Evolutionary conservation across 2,888 invertebrate species (phyloP), one percentile per base, ranked within the genome.

Genomic region (Thyatira batis): DNA sequence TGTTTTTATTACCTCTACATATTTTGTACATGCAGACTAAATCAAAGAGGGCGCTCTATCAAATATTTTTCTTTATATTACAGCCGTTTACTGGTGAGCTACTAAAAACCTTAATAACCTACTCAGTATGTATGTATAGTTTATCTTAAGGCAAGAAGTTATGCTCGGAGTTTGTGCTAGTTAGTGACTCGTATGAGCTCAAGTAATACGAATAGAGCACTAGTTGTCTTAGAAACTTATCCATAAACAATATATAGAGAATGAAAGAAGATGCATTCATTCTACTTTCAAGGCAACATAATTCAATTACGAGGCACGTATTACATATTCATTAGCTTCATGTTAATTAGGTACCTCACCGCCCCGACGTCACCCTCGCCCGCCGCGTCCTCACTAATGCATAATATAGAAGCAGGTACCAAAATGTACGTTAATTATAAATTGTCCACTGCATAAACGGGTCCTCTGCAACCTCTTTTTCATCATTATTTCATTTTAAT

Each of bases 251-350:
- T 45, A 20, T 11, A 20, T 11, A 20, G n/a, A 45, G 1, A 20
- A 46, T 39, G 20, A 50, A 39, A 43, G n/a, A 23, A 25, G 43
- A 4, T 39, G 59, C 52, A 58, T 71, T 69, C 56, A 67, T 74
- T 74, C 73, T 73, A 75, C 69, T 74, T 73, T 67, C 60, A 71
- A 68, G 62, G 67, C 53, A 55, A 62, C 61, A 63, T 76, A 73
- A 79, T 80, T 78, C 63, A 79, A 78, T 80, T 76, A 77, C 59
- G 63, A 65, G 67, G 67, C 64, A 68, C 67, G 70, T 75, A 76
- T 80, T 80, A 80, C 82, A 80, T 82, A 81, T 82, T 83, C 82
- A 82, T 80, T 78, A 82, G 72, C 60, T 71, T 64, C 61, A 76
- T 76, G 78, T 70, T 82, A 82, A 82, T 80, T 77, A 80, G 66